Base-by-base conservation (phyloP, 2,113 vertebrate genomes). In the Cnemophilus loriae region DNA sequence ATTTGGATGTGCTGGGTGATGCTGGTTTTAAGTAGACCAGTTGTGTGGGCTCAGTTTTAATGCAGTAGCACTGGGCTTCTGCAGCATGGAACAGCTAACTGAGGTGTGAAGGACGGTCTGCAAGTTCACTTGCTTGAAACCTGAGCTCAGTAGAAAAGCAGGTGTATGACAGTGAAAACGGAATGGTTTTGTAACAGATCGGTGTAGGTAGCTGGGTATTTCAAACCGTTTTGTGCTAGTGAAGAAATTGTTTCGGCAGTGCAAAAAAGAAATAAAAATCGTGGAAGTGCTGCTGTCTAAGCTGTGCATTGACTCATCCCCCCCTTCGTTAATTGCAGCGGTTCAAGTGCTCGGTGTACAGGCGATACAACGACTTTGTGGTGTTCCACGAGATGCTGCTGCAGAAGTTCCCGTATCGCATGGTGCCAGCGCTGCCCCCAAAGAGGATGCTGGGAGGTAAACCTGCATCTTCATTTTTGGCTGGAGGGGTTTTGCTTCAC, bases 371-470 rank as follows among this genome's bases (percentile, higher is more conserved):
- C 5, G 99, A 99, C 79, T 99, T 99, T 7, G 99, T 99, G 91
- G 98, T 99, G 94, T 99, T 99, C 98, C 99, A 99, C 1, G 99
- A 99, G 95, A 97, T 98, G 94, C 97, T 99, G 95, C 98, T 99
- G 15, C 99, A 99, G 96, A 99, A 98, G 90, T 99, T 99, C 91
- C 98, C 99, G 0, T 99, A 99, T 93, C 98, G 99, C 26, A 98
- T 99, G 97, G 99, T 99, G 67, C 99, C 99, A 0, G 98, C 98
- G 0, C 98, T 99, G 44, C 99, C 99, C 3, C 99, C 99, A 12
- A 99, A 99, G 96, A 98, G 99, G 90, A 98, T 99, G 98, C 97
- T 99, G 59, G 99, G 99, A 98, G 99, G 99, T 99, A 97, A 96
- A 46, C 6, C n/a, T 55, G 74, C 28, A 2, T 3, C 30, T n/a